Conservation (phyloP, 2,113 vertebrate genomes). For the Emydura subglobosa region DNA sequence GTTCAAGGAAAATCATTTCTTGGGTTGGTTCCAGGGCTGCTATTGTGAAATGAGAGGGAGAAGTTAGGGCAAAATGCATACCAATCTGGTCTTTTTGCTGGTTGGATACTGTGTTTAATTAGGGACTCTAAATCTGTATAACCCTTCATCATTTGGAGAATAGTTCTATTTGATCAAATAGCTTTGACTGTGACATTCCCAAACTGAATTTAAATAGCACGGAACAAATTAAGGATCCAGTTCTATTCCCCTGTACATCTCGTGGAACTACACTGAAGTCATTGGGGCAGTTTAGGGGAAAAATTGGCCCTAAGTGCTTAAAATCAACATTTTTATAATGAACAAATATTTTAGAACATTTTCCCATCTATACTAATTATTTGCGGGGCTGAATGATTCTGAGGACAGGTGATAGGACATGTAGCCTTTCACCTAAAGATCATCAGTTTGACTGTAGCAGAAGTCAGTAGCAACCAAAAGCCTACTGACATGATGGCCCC, state of each 20-base stretch:
- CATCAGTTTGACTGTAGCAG: background rate
- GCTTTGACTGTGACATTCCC: background rate
- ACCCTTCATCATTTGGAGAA: background rate
- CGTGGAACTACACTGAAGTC: background rate
- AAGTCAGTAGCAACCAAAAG: background rate
- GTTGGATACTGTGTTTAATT: background rate
- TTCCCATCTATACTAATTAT: background rate
- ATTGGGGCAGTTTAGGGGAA: background rate
- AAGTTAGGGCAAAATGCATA: background rate
- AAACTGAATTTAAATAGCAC: background rate
- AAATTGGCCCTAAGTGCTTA: background rate
- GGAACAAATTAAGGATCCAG: background rate
- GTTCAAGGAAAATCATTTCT: constrained; percentile 57
- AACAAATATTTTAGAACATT: background rate
- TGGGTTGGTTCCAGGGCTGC: constrained; percentile 49
- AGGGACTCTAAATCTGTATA: background rate
- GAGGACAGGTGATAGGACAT: background rate
- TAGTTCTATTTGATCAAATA: background rate
- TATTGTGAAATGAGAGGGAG: constrained; percentile 14
- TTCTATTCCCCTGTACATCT: background rate
- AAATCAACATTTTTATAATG: background rate
- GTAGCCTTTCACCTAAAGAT: background rate
- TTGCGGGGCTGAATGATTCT: background rate
- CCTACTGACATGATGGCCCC: rapidly evolving
- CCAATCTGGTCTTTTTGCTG: background rate